Base-by-base conservation (phyloP, 2,797 vertebrate species). In the Enteromius anoplus region DNA sequence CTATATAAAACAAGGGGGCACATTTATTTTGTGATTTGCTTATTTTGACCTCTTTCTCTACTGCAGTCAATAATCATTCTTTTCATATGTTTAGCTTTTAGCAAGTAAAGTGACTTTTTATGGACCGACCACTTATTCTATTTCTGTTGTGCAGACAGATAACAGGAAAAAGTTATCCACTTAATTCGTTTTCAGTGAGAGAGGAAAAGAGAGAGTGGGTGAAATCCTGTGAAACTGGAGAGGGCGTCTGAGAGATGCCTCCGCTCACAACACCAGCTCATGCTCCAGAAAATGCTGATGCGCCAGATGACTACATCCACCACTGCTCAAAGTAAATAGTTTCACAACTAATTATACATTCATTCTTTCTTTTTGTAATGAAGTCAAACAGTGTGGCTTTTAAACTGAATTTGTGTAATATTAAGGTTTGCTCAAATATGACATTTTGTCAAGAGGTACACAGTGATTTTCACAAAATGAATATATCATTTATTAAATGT, bases 181-280 rank as follows among this genome's bases (percentile, higher is more conserved):
- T 75, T 75, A 75, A 58, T 75, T 58, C 51, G 58, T 75, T 75
- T 75, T 32, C 51, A 75, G 0, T 23, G 49, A 75, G 32, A 55
- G 49, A 58, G 72, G 32, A 75, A 58, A 40, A 58, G 51, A 75
- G 51, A 55, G 72, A 23, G 51, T 75, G 72, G 51, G 72, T 37
- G 72, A 51, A 75, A 58, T 55, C 21, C 51, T 75, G 32, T 75
- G 72, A 58, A 75, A 58, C 51, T 58, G 51, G 51, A 75, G 72
- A 40, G 21, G 51, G 32, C 6, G 49, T 55, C 32, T 75, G 32
- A 55, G 32, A 58, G 32, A 40, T 58, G 32, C 58, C 21, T 75
- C 12, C 21, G 14, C 51, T 40, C 32, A 75, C 51, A 75, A 23
- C 34, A 58, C 9, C n/a, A n/a, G 6, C 51, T 55, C 51, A 14